phyloP scores from a whole-genome alignment of 2,888 invertebrate species.

The Mylabris sibirica region DNA sequence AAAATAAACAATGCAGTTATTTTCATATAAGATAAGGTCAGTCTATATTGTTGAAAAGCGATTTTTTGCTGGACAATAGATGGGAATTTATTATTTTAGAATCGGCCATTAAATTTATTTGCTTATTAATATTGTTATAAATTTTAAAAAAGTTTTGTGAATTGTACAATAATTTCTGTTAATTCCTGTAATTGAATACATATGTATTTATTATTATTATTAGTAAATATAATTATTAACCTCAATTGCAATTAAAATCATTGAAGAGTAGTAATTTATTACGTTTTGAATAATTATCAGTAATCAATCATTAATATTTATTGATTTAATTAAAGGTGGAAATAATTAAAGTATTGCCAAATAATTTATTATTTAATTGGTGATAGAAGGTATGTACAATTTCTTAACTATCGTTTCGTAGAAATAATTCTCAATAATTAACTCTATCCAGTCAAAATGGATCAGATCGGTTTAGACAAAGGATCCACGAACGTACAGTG shows the following conservation, averaged over 20 bases:
- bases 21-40: too few species aligned
- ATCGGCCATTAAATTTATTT: neutral
- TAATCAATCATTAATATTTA: neutral
- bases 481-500: neutral
- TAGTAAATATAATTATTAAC: neutral
- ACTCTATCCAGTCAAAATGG: neutral
- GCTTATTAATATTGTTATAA: neutral
- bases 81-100: too few species aligned
- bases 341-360: neutral
- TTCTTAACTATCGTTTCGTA: too few species aligned
- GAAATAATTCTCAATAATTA: too few species aligned
- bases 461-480: neutral
- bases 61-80: too few species aligned
- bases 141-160: neutral
- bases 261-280: neutral
- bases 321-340: neutral
- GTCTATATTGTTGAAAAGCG: too few species aligned
- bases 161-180: neutral
- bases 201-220: slow-evolving; percentile 1
- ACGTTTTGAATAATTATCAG: neutral
- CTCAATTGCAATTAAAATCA: neutral
- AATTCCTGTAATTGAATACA: neutral
- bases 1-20: too few species aligned
- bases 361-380: neutral
- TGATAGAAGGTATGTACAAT: too few species aligned